Evolutionary conservation across 2,797 vertebrate genomes (phyloP), one percentile per base, ranked within the genome.

Genomic region (Threskiornis aethiopicus): DNA sequence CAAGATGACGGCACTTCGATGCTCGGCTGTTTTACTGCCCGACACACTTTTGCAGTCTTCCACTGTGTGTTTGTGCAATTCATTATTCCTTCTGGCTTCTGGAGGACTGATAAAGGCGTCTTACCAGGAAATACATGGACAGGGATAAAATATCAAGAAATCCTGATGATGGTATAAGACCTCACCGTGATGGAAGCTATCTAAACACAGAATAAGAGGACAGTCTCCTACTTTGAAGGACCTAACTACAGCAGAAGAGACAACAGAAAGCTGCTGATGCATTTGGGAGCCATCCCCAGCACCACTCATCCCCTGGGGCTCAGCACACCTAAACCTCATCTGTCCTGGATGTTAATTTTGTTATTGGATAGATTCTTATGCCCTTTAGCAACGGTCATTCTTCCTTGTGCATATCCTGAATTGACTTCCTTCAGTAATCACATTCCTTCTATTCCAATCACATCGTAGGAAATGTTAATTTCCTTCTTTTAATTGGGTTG

Each of bases 401-500:
- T 25, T 54, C n/a, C 46, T 41, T 72, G 15, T 21, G 7, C 29
- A 16, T 79, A 72, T 29, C 75, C 82, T 87, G 51, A 41, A 75
- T 69, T 64, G 52, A 84, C 84, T 93, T 91, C 92, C 55, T 85
- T 83, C 49, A 70, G 35, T 95, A 94, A 77, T 94, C 65, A 7
- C 26, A 85, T 73, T 64, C 72, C 41, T 91, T 61, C 79, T 52
- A 49, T 93, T 96, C 82, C 20, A 59, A 3, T 94, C 87, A 71
- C 76, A 75, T 85, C 21, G 8, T 39, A n/a, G 42, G 46, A 91
- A 91, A 78, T 52, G 71, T 90, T 97, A 59, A 95, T 96, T 95
- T 96, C 91, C 93, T 91, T 35, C 82, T 44, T 89, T 78, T 96
- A 96, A 96, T 94, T 91, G 93, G 59, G 25, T 81, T 91, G 85